Evolutionary conservation across 2,113 vertebrate species (phyloP), one percentile per base, ranked within the genome.

Genomic region (Chaenocephalus aceratus): DNA sequence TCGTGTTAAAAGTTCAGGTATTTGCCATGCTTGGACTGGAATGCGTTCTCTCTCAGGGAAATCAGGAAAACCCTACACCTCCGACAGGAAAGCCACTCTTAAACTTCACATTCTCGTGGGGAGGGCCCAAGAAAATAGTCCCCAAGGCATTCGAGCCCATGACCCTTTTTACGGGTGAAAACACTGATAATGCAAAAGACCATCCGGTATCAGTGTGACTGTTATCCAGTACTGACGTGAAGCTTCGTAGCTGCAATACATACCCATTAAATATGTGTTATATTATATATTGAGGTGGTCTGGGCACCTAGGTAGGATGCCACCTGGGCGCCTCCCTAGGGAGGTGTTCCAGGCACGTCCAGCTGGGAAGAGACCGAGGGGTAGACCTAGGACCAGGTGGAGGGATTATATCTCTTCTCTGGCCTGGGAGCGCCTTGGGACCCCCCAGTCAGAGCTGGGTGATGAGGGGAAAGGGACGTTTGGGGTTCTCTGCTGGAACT

Each of bases 1-100:
- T 75, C 52, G 73, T 75, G 74, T 51, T 78, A 66, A 86, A 78
- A 60, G 75, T 80, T 58, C 56, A 81, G 67, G 77, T 75, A 44
- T 52, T 51, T 81, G 72, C 77, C 63, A 41, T 26, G 60, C 62
- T 62, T 77, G 34, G 36, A n/a, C 74, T 84, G 80, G 85, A 82
- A 52, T 23, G 52, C 14, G 16, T 65, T 66, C 70, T 11, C 54
- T 41, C 21, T 34, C 46, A 57, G 68, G 15, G 46, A 64, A 83
- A 70, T 81, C 80, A 73, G 59, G 72, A 51, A 67, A 72, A 69
- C 73, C 61, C 77, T 77, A 76, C 66, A 66, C 60, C 69, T 64
- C 61, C 48, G 72, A 76, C 80, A 81, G 75, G 23, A 53, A 81
- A 78, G 69, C 23, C 18, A 66, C 18, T 57, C 51, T 46, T 58